Conservation (phyloP, 2,113 vertebrate species). For the Salminus brasiliensis region DNA sequence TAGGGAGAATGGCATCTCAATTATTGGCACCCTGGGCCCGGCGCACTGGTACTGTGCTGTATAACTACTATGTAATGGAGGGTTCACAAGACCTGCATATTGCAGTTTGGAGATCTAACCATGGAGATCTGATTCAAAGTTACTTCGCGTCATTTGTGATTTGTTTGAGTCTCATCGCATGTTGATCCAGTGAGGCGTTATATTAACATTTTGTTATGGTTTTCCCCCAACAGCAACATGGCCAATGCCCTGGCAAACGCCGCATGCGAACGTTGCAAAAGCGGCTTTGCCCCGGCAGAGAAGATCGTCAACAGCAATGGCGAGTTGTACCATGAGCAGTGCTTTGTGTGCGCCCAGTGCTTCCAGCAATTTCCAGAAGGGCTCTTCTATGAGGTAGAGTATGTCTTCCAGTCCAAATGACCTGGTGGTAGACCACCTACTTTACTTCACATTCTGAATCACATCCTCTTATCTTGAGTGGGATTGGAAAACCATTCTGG, state of each 20-base stretch:
- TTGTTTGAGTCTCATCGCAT: too few relatives aligned
- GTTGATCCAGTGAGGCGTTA: too few relatives aligned
- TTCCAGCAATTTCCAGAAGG: constrained; percentile 99
- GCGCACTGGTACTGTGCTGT: too few relatives aligned
- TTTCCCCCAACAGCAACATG: constrained; percentile 83
- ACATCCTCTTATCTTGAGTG: background rate
- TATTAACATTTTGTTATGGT: background rate
- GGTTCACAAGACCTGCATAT: too few relatives aligned
- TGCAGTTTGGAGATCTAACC: too few relatives aligned
- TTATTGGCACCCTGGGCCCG: too few relatives aligned
- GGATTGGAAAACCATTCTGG: too few relatives aligned
- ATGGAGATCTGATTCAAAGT: too few relatives aligned
- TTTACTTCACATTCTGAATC: background rate
- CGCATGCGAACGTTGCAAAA: constrained; percentile 90
- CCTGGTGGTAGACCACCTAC: background rate
- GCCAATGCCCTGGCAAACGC: constrained; percentile 94
- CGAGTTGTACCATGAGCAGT: constrained; percentile 95
- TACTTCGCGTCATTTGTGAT: too few relatives aligned
- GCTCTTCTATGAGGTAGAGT: constrained; percentile 95
- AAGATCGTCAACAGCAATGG: constrained; percentile 97
- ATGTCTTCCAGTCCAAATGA: background rate
- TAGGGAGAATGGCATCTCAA: too few relatives aligned
- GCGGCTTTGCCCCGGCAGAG: constrained; percentile 89
- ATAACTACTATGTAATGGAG: too few relatives aligned
- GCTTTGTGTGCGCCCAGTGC: constrained; percentile 96